These are phyloP conservation scores for Pipra filicauda DNA, from an alignment of 2,113 vertebrate species.

Conservation along the genomic window DNA sequence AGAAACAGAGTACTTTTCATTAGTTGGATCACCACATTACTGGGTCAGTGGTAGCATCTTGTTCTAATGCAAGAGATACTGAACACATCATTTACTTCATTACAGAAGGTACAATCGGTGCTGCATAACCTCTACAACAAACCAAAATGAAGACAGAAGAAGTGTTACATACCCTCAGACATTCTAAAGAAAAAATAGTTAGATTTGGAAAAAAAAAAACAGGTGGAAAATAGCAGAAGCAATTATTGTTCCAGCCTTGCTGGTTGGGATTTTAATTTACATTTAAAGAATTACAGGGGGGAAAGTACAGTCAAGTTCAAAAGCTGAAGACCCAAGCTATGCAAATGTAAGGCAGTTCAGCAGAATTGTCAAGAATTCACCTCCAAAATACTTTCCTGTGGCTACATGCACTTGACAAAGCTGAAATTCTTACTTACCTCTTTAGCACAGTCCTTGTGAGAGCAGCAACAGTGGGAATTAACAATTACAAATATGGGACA, in stretches of 20 bases:
- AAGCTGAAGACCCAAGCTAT: background rate
- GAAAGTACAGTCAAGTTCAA: background rate
- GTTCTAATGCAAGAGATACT: background rate
- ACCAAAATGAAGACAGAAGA: background rate
- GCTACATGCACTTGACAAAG: background rate
- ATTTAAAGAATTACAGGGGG: background rate
- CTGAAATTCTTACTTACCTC: constrained; percentile 72
- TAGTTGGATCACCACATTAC: background rate
- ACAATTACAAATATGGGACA: constrained; percentile 79
- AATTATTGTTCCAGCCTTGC: background rate
- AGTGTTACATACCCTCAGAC: background rate
- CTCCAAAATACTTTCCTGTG: background rate
- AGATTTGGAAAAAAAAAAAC: background rate
- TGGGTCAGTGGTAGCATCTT: background rate
- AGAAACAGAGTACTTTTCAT: background rate
- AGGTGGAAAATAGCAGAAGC: background rate
- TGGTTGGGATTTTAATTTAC: background rate
- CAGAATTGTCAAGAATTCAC: background rate
- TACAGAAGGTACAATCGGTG: background rate
- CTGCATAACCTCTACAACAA: background rate
- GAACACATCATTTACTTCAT: background rate
- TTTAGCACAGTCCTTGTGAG: constrained; percentile 71
- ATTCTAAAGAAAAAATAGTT: background rate
- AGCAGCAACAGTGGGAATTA: constrained; percentile 80
- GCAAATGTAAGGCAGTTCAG: background rate